Evolutionary conservation across 2,797 vertebrate genomes (phyloP).

Genomic region (Kryptopterus vitreolus): DNA sequence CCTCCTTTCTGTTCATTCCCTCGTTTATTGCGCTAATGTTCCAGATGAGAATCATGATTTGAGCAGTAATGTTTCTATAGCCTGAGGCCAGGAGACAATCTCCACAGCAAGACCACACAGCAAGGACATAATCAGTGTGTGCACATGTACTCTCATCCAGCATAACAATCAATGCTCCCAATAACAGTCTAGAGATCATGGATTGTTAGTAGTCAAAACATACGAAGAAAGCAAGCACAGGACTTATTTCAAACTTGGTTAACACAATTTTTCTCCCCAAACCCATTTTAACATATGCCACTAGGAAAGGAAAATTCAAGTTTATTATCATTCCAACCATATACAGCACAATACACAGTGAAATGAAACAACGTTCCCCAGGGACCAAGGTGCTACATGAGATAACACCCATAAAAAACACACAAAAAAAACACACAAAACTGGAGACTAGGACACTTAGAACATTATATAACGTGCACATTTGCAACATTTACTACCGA

Average conservation of each 20-base stretch:
- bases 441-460: no score
- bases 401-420: no score
- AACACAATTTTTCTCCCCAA: slow-evolving; percentile 6
- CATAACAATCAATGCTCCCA: slow-evolving; percentile 43
- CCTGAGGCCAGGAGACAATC: slow-evolving; percentile 23
- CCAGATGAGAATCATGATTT: slow-evolving; percentile 33
- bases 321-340: no score
- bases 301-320: no score
- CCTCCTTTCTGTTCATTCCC: slow-evolving; percentile 38
- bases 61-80: slow-evolving; percentile 44
- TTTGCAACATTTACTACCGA: no score
- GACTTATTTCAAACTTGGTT: slow-evolving; percentile 19
- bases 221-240: slow-evolving; percentile 19
- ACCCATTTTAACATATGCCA: background rate
- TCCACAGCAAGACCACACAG: slow-evolving; percentile 29
- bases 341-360: no score
- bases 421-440: no score
- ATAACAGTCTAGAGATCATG: slow-evolving; percentile 46
- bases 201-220: slow-evolving; percentile 47
- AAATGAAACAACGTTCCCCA: no score
- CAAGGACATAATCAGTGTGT: slow-evolving; percentile 21
- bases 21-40: slow-evolving; percentile 33
- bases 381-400: no score
- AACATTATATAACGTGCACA: no score
- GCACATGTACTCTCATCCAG: slow-evolving; percentile 23